phyloP scores from a whole-genome alignment of 2,888 invertebrate species.

The Chloroclystis v-ata region DNA sequence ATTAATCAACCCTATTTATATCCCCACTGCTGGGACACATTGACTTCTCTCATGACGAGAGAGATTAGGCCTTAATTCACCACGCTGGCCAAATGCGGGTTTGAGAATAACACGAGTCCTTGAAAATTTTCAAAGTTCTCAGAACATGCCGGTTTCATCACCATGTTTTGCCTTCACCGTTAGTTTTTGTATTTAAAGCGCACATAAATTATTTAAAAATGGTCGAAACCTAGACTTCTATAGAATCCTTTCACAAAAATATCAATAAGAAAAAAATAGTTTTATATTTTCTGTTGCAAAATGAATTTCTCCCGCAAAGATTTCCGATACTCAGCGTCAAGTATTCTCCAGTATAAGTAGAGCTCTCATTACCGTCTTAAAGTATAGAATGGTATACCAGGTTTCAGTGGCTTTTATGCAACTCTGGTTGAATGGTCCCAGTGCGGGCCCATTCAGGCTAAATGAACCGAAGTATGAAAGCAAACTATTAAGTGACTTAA shows the following conservation, averaged over 20 bases:
- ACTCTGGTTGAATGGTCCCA: slow-evolving; percentile 37
- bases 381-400: slow-evolving; percentile 10
- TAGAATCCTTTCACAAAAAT: slow-evolving; percentile 2
- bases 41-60: too few relatives aligned
- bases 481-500: slow-evolving; percentile 20
- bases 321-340: slow-evolving; percentile 21
- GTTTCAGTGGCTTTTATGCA: slow-evolving; percentile 37
- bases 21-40: too few relatives aligned
- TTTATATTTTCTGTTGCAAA: slow-evolving; percentile 4
- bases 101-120: too few relatives aligned
- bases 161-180: too few relatives aligned
- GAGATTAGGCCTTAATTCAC: too few relatives aligned
- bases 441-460: slow-evolving; percentile 38
- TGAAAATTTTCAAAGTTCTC: too few relatives aligned
- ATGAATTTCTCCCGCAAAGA: slow-evolving; percentile 12
- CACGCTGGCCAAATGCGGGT: too few relatives aligned
- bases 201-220: too few relatives aligned
- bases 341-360: slow-evolving; percentile 7
- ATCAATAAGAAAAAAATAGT: slow-evolving; percentile 4
- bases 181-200: too few relatives aligned
- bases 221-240: too few relatives aligned
- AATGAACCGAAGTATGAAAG: slow-evolving; percentile 35
- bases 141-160: too few relatives aligned
- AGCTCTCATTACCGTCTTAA: neutral
- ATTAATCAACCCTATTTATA: too few relatives aligned